Conservation (phyloP, 2,888 invertebrate species). For the Acleris holmiana region DNA sequence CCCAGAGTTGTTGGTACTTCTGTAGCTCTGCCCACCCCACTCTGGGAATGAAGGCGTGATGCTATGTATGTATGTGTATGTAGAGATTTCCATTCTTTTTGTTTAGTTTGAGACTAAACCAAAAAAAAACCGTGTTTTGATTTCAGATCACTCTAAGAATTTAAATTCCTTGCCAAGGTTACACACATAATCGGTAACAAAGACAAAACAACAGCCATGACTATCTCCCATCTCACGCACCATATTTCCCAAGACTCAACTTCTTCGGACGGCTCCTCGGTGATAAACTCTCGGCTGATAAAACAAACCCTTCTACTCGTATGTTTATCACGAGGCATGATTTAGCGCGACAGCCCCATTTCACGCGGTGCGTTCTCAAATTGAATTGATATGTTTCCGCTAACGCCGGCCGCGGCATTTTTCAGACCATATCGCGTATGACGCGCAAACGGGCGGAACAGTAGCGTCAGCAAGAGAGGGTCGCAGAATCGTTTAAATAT, state of each 20-base stretch:
- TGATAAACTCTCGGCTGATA: slow-evolving; percentile 50
- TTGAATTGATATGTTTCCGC: slow-evolving; percentile 83
- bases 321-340: slow-evolving; percentile 78
- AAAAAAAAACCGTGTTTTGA: too few relatives aligned
- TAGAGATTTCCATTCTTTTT: too few relatives aligned
- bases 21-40: too few relatives aligned
- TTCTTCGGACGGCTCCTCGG: slow-evolving; percentile 10
- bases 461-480: slow-evolving; percentile 54
- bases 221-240: not conserved
- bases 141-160: too few relatives aligned
- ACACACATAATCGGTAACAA: not conserved
- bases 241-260: slow-evolving; percentile 1
- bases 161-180: too few relatives aligned
- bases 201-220: not conserved
- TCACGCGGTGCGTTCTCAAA: slow-evolving; percentile 71
- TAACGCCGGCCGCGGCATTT: slow-evolving; percentile 73
- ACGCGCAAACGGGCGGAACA: slow-evolving; percentile 74
- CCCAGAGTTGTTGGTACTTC: too few relatives aligned
- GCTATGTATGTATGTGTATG: too few relatives aligned
- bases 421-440: slow-evolving; percentile 78
- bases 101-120: too few relatives aligned
- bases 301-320: slow-evolving; percentile 75
- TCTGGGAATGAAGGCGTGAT: too few relatives aligned
- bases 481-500: not conserved
- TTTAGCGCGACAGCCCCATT: slow-evolving; percentile 74